A percentile compares a stretch with the other conserved stretches of the same genome.
Conservation (phyloP, 2,888 invertebrate genomes). For the Drosophila testacea region DNA sequence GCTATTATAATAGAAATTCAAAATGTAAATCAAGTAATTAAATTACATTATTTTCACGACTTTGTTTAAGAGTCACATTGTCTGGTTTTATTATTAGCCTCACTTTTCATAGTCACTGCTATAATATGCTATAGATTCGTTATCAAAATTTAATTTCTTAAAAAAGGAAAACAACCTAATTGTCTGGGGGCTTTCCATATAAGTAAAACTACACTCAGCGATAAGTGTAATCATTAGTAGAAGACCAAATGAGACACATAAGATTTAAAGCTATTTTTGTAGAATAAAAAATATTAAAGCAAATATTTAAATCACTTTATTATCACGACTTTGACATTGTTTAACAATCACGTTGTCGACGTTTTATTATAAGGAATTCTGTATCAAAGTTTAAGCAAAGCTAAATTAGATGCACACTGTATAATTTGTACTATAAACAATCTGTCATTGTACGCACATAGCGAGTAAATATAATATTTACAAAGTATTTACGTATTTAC, state of each 20-base stretch:
- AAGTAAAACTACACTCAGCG: not conserved
- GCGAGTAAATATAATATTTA: slow-evolving; percentile 22
- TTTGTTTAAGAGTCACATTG: too few species aligned
- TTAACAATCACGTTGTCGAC: slow-evolving; percentile 38
- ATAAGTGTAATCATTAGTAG: slow-evolving; percentile 19
- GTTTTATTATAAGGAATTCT: slow-evolving; percentile 46
- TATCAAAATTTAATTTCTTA: slow-evolving; percentile 22
- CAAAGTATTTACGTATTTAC: slow-evolving; percentile 16
- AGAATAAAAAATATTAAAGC: slow-evolving; percentile 12
- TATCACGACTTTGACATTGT: slow-evolving; percentile 63
- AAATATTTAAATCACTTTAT: slow-evolving; percentile 62
- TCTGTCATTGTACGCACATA: slow-evolving; percentile 18
- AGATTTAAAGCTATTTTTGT: not conserved
- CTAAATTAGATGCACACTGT: slow-evolving; percentile 9
- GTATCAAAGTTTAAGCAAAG: slow-evolving; percentile 33
- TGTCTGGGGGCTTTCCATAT: slow-evolving; percentile 7
- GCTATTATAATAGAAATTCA: too few species aligned
- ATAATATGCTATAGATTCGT: slow-evolving; percentile 11
- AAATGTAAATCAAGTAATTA: too few species aligned
- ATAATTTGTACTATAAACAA: slow-evolving; percentile 20
- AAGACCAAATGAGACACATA: not conserved
- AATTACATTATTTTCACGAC: too few species aligned
- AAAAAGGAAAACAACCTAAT: slow-evolving; percentile 11
- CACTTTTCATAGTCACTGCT: slow-evolving; percentile 1
- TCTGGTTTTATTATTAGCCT: not conserved